Evolutionary conservation across 2,113 vertebrate genomes (phyloP), one percentile per base, ranked within the genome.

Genomic region (Prunella fulvescens): DNA sequence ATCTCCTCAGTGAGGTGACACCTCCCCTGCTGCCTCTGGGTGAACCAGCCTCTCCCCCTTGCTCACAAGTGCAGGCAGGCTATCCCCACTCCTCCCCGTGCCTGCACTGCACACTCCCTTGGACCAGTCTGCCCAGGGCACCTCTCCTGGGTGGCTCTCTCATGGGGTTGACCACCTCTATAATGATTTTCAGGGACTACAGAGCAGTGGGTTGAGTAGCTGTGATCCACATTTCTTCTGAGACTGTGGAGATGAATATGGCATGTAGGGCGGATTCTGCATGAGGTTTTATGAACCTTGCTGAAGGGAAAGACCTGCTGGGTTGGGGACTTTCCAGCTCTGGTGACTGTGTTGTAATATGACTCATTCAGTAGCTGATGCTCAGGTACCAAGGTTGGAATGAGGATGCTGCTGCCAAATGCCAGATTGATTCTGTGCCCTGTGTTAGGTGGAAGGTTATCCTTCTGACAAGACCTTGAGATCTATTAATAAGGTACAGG

Each of bases 321-420:
- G 26, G 48, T n/a, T 90, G 71, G 67, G 79, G 80, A 83, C 83
- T 96, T 93, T 56, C 57, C 86, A 86, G 57, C 58, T 82, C 91
- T 51, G 54, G 61, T 77, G 82, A 50, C 88, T 88, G 53, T 62
- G 28, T 65, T 29, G 40, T 80, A 51, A 14, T 82, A 60, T 28
- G 48, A 84, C 8, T 7, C 23, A 31, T 71, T 85, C 14, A 10
- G 20, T 60, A 65, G 66, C 84, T 56, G 40, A 64, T 9, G 40
- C 54, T 73, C 39, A 33, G 56, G 39, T 73, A 57, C n/a, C 9
- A 56, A 69, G 62, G 18, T 25, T 95, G 73, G 61, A 94, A 82
- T 79, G 60, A 88, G 66, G 40, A 24, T 77, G 42, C 33, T 91
- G 48, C 73, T 95, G 81, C 64, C 42, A 53, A 64, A 76, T 2